These are phyloP conservation scores for Hydroisotoma schaefferi DNA, from an alignment of 2,888 invertebrate genomes.

Conservation along the genomic window DNA sequence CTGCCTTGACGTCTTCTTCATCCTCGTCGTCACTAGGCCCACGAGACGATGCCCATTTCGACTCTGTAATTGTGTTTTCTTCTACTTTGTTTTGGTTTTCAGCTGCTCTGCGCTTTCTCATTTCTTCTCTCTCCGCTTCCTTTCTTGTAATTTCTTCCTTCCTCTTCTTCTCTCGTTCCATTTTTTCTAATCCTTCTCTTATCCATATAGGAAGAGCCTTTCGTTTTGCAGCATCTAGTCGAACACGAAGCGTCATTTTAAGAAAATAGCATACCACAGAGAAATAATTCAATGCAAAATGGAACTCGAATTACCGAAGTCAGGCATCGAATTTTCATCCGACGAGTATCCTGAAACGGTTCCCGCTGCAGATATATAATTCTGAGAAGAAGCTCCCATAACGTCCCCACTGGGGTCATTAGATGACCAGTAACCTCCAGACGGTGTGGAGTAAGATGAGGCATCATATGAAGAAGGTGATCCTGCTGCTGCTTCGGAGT, in stretches of 20 bases:
- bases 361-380: constrained; percentile 7
- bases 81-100: constrained; percentile 26
- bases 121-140: constrained; percentile 61
- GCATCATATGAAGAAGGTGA: too few species aligned
- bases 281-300: not conserved
- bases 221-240: constrained; percentile 75
- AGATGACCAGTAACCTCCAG: constrained; percentile 18
- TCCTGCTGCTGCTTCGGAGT: not conserved
- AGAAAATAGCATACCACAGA: too few species aligned
- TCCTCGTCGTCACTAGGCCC: constrained; percentile 13
- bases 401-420: constrained; percentile 13
- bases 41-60: constrained; percentile 23
- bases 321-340: constrained; percentile 31
- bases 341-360: constrained; percentile 7
- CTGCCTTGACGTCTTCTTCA: constrained; percentile 11
- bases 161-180: constrained; percentile 88
- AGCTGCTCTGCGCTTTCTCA: constrained; percentile 43
- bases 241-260: not conserved
- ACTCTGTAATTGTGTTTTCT: constrained; percentile 21
- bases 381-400: not conserved
- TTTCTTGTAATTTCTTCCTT: constrained; percentile 76
- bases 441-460: too few species aligned
- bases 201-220: constrained; percentile 97
- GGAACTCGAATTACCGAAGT: constrained; percentile 15
- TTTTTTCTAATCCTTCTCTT: constrained; percentile 92